These are phyloP conservation scores for Eunapius fragilis DNA, from an alignment of 37 sponge, comb jelly and placozoan species.

Conservation along the genomic window DNA sequence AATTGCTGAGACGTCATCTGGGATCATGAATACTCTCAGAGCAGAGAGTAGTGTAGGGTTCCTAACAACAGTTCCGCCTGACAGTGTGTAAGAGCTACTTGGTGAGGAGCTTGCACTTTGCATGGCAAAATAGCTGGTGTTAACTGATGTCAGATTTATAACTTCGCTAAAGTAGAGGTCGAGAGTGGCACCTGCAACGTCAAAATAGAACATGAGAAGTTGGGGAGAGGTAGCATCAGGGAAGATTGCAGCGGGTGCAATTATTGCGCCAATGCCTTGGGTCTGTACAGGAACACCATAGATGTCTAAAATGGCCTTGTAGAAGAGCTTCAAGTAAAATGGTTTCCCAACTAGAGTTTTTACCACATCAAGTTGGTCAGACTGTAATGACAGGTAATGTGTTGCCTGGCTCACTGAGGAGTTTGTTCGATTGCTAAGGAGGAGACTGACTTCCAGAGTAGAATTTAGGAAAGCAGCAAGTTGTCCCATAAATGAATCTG, in stretches of 20 bases:
- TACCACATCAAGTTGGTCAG: not conserved
- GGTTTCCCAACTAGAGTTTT: not conserved
- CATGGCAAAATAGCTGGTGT: constrained; percentile 50
- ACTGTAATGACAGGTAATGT: not conserved
- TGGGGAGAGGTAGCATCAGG: constrained; percentile 59
- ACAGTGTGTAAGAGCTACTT: constrained; percentile 15
- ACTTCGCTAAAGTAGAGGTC: constrained; percentile 74
- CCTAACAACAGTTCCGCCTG: constrained; percentile 62
- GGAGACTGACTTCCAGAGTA: not conserved
- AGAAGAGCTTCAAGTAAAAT: constrained; percentile 49
- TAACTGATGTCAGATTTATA: constrained; percentile 41
- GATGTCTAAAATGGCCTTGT: constrained; percentile 58
- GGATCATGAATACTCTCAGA: constrained; percentile 44
- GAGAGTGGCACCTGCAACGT: constrained; percentile 70
- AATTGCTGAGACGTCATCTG: constrained; percentile 70
- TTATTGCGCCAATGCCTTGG: constrained; percentile 9
- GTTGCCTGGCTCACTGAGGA: not conserved
- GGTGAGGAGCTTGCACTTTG: constrained; percentile 28
- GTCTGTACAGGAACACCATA: constrained; percentile 31
- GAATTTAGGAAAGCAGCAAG: not conserved
- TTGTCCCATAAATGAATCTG: not conserved
- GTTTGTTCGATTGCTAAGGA: not conserved
- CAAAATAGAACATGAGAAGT: constrained; percentile 65
- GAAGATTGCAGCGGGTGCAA: constrained; percentile 24
- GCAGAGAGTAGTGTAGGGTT: constrained; percentile 58